Conservation (phyloP, 2,797 vertebrate species). For the Notoglanidium macrostoma region DNA sequence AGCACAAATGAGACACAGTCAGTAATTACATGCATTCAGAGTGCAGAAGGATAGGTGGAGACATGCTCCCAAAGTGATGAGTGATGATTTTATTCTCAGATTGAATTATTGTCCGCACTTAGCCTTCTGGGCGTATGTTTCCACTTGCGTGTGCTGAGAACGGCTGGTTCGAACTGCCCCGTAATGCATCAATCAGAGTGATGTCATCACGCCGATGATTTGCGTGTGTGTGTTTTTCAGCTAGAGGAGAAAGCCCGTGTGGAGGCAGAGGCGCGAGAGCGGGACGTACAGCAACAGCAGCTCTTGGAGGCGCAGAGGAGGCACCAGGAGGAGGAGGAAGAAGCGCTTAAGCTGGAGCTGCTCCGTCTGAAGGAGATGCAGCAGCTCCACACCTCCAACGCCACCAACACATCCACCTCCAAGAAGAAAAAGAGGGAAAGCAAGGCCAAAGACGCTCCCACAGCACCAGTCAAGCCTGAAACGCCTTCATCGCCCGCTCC, state of each 20-base stretch:
- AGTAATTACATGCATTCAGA: not conserved
- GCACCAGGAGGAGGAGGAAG: constrained; percentile 83
- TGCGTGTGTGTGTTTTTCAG: constrained; percentile 66
- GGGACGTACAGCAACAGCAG: constrained; percentile 81
- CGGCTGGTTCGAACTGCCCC: not conserved
- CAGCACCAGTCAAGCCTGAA: constrained; percentile 63
- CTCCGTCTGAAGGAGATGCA: constrained; percentile 89
- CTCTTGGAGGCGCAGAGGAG: constrained; percentile 80
- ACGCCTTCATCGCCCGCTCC: constrained; percentile 52
- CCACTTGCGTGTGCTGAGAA: not conserved
- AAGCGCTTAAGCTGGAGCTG: constrained; percentile 85
- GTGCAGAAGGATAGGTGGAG: not conserved
- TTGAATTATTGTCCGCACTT: not conserved
- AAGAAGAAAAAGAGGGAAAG: constrained; percentile 97
- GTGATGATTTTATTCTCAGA: not conserved
- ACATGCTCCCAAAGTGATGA: not conserved
- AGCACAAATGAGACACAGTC: not conserved
- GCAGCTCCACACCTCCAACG: constrained; percentile 75
- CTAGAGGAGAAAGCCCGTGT: constrained; percentile 92
- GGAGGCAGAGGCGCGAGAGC: constrained; percentile 87
- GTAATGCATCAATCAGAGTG: too few relatives aligned
- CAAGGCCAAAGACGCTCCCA: constrained; percentile 74
- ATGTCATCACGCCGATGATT: too few relatives aligned
- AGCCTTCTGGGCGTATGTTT: not conserved
- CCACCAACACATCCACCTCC: constrained; percentile 61